These are phyloP conservation scores for Apodemia mormo DNA, from an alignment of 2,888 invertebrate species.

Conservation along the genomic window DNA sequence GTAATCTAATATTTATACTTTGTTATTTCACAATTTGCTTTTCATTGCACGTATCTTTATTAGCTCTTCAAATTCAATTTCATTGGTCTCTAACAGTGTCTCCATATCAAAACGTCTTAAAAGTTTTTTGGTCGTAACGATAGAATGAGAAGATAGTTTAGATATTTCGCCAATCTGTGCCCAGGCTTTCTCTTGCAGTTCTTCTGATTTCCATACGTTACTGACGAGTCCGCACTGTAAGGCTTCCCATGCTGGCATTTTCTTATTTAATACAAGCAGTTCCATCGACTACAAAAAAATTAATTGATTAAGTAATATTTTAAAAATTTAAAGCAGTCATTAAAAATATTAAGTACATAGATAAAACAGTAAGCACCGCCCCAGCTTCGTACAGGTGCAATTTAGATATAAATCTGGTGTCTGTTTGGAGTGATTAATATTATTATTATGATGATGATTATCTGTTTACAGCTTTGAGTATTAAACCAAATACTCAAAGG, in stretches of 20 bases:
- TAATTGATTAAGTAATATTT: neutral
- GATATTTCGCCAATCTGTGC: slow-evolving; percentile 79
- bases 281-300: slow-evolving; percentile 75
- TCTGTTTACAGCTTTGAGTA: too few species aligned
- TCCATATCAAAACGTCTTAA: neutral
- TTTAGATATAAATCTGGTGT: too few species aligned
- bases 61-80: slow-evolving; percentile 3
- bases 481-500: too few species aligned
- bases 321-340: too few species aligned
- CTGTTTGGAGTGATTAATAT: too few species aligned
- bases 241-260: slow-evolving; percentile 91
- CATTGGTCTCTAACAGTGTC: neutral
- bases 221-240: slow-evolving; percentile 89
- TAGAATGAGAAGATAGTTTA: slow-evolving; percentile 77
- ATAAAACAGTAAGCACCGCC: too few species aligned
- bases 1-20: too few species aligned
- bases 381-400: too few species aligned
- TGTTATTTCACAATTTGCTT: neutral
- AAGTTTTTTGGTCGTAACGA: slow-evolving; percentile 87
- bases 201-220: slow-evolving; percentile 85
- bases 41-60: neutral
- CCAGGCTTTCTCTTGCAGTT: slow-evolving; percentile 83
- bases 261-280: slow-evolving; percentile 86
- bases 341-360: too few species aligned
- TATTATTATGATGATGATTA: too few species aligned